Base-by-base conservation (phyloP, 53 echinoderm and acorn worm genomes). In the Temnopleurus reevesii region DNA sequence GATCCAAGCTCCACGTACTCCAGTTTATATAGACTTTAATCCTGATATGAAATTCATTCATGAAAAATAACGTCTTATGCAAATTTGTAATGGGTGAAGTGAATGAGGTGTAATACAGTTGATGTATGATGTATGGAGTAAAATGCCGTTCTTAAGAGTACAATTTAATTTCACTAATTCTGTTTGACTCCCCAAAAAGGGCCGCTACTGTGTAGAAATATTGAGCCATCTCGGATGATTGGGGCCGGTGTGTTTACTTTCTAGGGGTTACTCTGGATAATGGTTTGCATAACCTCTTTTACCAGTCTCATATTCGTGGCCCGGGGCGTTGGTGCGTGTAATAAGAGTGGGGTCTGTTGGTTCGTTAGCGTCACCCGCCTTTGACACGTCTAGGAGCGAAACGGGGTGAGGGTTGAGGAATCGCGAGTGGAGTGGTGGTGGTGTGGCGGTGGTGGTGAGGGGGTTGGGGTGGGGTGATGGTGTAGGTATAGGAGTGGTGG, bases 241-340 rank as follows among this genome's bases (percentile, higher is more conserved):
- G 34, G 34, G 63, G 63, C 17, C 18, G 15, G 8, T 24, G 45
- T 81, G 31, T 81, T 81, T 81, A 15, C 81, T 31, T 28, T 15
- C 53, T 53, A 51, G 51, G 53, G 49, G 51, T 81, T 81, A 81
- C 81, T 29, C 81, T 77, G 24, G 43, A 77, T 77, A 77, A 77
- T 77, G 77, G 53, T 81, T 81, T 81, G 81, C 81, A 30, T 81
- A 81, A 81, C 81, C 81, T 81, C 81, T 53, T 81, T 81, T 81
- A 28, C 53, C 81, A 49, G 49, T 81, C 81, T 81, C 49, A 8
- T 45, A 2, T 53, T 81, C 31, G 49, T 27, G 27, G 27, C 81
- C 81, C 31, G 26, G 81, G 49, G 81, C 29, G 81, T 31, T 53
- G 81, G 31, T 81, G 81, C 77, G 77, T 63, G 63, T 63, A 63